phyloP scores from a whole-genome alignment of 2,797 vertebrate species.

The Pantherophis alleghaniensis region DNA sequence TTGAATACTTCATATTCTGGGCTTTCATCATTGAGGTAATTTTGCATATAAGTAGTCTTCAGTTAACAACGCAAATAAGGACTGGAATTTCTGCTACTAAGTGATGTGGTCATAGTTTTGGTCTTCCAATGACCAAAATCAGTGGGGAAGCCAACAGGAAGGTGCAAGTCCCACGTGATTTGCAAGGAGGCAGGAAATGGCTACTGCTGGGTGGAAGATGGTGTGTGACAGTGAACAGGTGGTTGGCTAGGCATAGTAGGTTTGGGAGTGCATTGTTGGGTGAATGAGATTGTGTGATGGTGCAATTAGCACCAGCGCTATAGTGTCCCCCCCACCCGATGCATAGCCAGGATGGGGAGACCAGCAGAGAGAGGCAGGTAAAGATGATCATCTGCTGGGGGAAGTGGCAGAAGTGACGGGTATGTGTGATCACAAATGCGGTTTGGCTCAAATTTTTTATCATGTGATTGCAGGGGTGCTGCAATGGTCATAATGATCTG shows the following conservation, averaged over 20 bases:
- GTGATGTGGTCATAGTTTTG: not conserved
- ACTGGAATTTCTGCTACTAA: not conserved
- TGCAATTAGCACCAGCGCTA: not conserved
- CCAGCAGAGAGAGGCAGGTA: not conserved
- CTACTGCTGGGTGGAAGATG: not conserved
- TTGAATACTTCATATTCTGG: not conserved
- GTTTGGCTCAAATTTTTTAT: not conserved
- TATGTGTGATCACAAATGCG: not conserved
- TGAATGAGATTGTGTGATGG: not conserved
- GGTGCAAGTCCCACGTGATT: not conserved
- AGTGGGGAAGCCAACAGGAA: not conserved
- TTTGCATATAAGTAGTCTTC: not conserved
- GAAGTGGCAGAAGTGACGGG: not conserved
- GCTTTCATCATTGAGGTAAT: not conserved
- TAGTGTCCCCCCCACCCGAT: not conserved
- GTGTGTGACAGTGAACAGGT: not conserved
- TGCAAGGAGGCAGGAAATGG: not conserved
- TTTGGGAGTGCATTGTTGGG: not conserved
- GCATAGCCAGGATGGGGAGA: not conserved
- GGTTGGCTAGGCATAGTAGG: not conserved
- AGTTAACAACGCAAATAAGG: not conserved
- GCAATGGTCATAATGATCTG: not conserved
- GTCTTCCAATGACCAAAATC: not conserved
- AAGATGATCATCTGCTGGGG: not conserved
- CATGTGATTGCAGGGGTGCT: not conserved